Evolutionary conservation across 2,797 vertebrate genomes (phyloP).

Genomic region (Notamacropus eugenii): DNA sequence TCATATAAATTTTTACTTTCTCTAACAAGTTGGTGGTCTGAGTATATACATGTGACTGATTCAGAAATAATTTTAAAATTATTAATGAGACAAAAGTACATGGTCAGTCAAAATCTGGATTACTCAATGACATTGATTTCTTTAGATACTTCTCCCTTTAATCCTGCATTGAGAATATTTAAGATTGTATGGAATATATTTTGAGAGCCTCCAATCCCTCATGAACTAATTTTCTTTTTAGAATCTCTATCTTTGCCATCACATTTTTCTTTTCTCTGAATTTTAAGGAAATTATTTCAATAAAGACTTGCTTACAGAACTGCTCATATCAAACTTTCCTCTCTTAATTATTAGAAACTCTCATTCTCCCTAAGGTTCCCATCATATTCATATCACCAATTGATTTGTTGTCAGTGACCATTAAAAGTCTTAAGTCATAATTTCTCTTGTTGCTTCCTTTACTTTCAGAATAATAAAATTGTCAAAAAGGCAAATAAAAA

Average conservation of each 20-base stretch:
- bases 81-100: neutral
- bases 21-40: neutral
- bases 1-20: neutral
- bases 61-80: neutral
- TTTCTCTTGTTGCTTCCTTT: neutral
- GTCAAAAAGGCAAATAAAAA: neutral
- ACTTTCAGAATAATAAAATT: too few species aligned
- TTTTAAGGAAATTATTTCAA: neutral
- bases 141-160: neutral
- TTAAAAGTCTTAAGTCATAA: neutral
- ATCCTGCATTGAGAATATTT: neutral
- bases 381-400: neutral
- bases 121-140: neutral
- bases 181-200: neutral
- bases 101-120: neutral
- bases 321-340: neutral
- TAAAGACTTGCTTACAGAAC: neutral
- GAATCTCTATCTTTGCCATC: neutral
- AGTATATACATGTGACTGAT: neutral
- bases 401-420: neutral
- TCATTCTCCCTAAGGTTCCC: neutral
- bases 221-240: neutral
- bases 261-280: neutral
- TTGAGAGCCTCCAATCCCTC: neutral
- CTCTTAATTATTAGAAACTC: neutral